Conservation (phyloP, 1,140 invertebrate genomes). For the Atta texana region DNA sequence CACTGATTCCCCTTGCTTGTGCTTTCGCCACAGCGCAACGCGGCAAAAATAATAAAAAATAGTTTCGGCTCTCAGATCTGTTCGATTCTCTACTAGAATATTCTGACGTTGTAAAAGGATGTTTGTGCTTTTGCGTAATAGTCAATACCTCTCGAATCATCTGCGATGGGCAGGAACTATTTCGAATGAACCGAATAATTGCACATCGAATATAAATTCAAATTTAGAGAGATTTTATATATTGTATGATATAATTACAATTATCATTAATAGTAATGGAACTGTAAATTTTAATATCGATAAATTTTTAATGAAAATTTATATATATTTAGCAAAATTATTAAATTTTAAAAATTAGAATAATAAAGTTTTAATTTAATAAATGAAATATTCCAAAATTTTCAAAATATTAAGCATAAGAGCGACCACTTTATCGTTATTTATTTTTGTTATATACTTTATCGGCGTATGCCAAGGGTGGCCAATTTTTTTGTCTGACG, state of each 20-base stretch:
- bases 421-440: too few relatives aligned
- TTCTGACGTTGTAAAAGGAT: conserved; percentile 27
- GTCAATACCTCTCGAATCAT: not conserved
- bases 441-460: too few relatives aligned
- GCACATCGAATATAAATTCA: not conserved
- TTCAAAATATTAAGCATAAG: too few relatives aligned
- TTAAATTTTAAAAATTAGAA: not conserved
- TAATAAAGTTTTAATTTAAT: not conserved
- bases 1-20: conserved; percentile 36
- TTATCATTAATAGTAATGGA: not conserved
- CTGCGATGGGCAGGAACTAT: not conserved
- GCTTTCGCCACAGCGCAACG: not conserved
- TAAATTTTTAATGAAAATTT: not conserved
- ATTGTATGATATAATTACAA: not conserved
- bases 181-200: not conserved
- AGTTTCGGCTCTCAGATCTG: conserved; percentile 5
- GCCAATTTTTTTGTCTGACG: too few relatives aligned
- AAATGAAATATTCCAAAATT: too few relatives aligned
- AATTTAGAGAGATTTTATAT: not conserved
- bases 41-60: not conserved
- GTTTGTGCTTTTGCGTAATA: not conserved
- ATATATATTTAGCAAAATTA: not conserved
- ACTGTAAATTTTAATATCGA: not conserved
- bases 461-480: too few relatives aligned
- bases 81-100: conserved; percentile 6